phyloP scores from a whole-genome alignment of 1,140 invertebrate species.

The Drosophila arizonae region DNA sequence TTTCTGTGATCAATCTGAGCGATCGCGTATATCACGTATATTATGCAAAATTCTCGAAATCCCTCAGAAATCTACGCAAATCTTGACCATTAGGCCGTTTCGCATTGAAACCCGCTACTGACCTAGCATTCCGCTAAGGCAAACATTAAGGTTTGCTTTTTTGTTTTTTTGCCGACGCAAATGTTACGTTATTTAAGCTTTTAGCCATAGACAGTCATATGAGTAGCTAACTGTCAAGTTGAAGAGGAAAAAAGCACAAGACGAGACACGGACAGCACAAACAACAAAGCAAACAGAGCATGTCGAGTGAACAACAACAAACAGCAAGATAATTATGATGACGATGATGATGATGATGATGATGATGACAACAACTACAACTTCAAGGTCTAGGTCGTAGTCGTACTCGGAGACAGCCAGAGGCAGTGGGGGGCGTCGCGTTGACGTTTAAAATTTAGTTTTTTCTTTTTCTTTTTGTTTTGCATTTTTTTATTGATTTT shows the following conservation, averaged over 20 bases:
- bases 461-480: conserved; percentile 6
- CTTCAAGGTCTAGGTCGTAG: conserved; percentile 66
- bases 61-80: conserved; percentile 15
- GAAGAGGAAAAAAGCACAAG: conserved; percentile 26
- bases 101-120: conserved; percentile 14
- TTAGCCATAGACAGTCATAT: conserved; percentile 9
- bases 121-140: conserved; percentile 27
- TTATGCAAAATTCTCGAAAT: too few relatives aligned
- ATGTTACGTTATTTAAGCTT: conserved; percentile 30
- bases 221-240: conserved; percentile 24
- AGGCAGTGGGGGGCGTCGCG: conserved; percentile 29
- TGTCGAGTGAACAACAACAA: conserved; percentile 39
- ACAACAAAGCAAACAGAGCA: conserved; percentile 59
- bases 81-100: conserved; percentile 18
- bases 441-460: conserved; percentile 58
- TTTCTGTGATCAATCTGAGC: too few relatives aligned
- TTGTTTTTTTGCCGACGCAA: background rate
- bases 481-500: conserved; percentile 19
- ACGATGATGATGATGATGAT: conserved; percentile 3
- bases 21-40: too few relatives aligned
- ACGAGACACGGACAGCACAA: conserved; percentile 16
- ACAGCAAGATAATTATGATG: conserved; percentile 6
- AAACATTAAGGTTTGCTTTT: conserved; percentile 29
- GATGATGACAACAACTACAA: conserved; percentile 11
- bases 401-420: conserved; percentile 44